Evolutionary conservation across 1,140 invertebrate species (phyloP).

Genomic region (Calephelis virginiensis): DNA sequence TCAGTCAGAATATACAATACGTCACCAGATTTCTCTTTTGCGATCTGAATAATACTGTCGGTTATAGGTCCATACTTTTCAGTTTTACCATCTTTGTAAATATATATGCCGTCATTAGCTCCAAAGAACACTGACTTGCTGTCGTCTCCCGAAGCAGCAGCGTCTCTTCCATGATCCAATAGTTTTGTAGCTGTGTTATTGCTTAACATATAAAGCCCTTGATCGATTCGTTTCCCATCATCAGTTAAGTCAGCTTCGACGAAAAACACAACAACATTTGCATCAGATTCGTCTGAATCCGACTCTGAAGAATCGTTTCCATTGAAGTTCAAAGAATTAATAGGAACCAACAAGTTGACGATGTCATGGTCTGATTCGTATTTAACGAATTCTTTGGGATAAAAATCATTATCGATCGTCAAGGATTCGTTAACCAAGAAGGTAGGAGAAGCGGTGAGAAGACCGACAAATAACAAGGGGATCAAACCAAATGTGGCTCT

Average conservation of each 20-base stretch:
- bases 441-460: slow-evolving; percentile 14
- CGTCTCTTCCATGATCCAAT: slow-evolving; percentile 48
- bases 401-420: slow-evolving; percentile 33
- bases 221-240: slow-evolving; percentile 37
- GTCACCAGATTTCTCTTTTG: slow-evolving; percentile 38
- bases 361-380: slow-evolving; percentile 45
- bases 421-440: background rate
- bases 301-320: slow-evolving; percentile 18
- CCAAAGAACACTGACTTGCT: slow-evolving; percentile 47
- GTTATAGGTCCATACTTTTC: slow-evolving; percentile 54
- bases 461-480: background rate
- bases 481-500: background rate
- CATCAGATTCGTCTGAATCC: slow-evolving; percentile 15
- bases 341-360: slow-evolving; percentile 39
- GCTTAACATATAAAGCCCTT: slow-evolving; percentile 47
- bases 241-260: slow-evolving; percentile 44
- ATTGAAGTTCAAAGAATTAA: slow-evolving; percentile 46
- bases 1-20: slow-evolving; percentile 51
- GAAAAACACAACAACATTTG: slow-evolving; percentile 41
- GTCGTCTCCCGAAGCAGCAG: slow-evolving; percentile 40
- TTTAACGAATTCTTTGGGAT: slow-evolving; percentile 29
- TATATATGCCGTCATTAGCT: slow-evolving; percentile 51
- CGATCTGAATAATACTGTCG: slow-evolving; percentile 51
- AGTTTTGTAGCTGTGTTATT: slow-evolving; percentile 41
- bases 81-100: slow-evolving; percentile 40